Evolutionary conservation across 2,113 vertebrate genomes (phyloP).

Genomic region (Saimiri boliviensis): DNA sequence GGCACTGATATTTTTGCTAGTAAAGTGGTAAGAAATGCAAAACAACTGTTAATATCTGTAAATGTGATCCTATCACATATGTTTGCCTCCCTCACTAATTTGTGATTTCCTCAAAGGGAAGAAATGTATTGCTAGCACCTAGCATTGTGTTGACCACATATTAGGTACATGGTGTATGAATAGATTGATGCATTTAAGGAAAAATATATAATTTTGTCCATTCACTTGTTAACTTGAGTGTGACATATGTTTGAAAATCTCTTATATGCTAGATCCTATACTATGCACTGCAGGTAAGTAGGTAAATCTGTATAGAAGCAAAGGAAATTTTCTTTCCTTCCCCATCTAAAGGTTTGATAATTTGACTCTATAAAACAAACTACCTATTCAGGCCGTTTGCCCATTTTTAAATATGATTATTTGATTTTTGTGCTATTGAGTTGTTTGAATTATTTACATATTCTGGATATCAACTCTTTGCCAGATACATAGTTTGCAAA

Average conservation of each 20-base stretch:
- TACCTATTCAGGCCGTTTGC: neutral
- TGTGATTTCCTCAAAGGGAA: neutral
- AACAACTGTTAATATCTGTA: neutral
- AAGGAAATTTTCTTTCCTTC: neutral
- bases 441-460: neutral
- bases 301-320: neutral
- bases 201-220: neutral
- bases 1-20: neutral
- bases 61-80: neutral
- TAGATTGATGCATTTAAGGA: neutral
- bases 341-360: neutral
- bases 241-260: neutral
- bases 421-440: neutral
- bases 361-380: neutral
- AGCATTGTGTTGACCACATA: neutral
- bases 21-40: neutral
- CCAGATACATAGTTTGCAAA: neutral
- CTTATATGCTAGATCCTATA: neutral
- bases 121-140: neutral
- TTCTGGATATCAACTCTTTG: neutral
- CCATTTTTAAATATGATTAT: neutral
- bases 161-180: neutral
- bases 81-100: neutral
- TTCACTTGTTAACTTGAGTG: neutral
- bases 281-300: neutral